Conservation (phyloP, 2,888 invertebrate genomes). For the Cremastinae sp. region DNA sequence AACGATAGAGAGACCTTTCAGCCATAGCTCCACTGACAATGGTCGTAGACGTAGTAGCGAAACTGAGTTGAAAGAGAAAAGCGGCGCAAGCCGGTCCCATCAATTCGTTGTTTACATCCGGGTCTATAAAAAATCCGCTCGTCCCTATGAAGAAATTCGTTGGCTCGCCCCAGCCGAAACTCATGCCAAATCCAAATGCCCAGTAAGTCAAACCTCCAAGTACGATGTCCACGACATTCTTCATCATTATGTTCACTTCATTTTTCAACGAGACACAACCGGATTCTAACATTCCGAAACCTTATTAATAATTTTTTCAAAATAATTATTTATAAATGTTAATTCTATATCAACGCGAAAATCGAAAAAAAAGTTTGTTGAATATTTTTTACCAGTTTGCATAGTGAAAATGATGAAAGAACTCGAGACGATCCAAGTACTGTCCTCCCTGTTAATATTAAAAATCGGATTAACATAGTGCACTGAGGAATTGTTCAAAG, state of each 20-base stretch:
- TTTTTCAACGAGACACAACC: conserved; percentile 96
- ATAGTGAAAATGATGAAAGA: conserved; percentile 96
- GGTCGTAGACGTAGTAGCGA: conserved; percentile 94
- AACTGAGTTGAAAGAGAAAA: conserved; percentile 94
- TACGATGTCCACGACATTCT: conserved; percentile 95
- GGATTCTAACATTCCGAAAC: conserved; percentile 96
- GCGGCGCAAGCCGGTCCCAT: conserved; percentile 94
- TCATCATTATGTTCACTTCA: conserved; percentile 99
- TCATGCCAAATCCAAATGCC: conserved; percentile 96
- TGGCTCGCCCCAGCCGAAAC: conserved; percentile 88
- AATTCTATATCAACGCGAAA: too few relatives aligned
- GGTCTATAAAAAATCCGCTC: conserved; percentile 90
- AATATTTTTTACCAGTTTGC: conserved; percentile 88
- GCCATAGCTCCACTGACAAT: conserved; percentile 98
- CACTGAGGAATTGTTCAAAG: conserved; percentile 62
- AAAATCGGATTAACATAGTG: conserved; percentile 79
- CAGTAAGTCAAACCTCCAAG: conserved; percentile 96
- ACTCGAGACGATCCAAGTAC: conserved; percentile 93
- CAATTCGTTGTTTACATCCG: conserved; percentile 85
- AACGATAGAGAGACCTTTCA: conserved; percentile 84
- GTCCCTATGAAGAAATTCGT: conserved; percentile 91
- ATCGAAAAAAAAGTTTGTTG: too few relatives aligned
- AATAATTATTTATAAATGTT: too few relatives aligned
- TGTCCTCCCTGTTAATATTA: conserved; percentile 88
- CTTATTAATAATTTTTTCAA: too few relatives aligned